Evolutionary conservation across 2,113 vertebrate species (phyloP), one percentile per base, ranked within the genome.

Genomic region (Zapus hudsonius): DNA sequence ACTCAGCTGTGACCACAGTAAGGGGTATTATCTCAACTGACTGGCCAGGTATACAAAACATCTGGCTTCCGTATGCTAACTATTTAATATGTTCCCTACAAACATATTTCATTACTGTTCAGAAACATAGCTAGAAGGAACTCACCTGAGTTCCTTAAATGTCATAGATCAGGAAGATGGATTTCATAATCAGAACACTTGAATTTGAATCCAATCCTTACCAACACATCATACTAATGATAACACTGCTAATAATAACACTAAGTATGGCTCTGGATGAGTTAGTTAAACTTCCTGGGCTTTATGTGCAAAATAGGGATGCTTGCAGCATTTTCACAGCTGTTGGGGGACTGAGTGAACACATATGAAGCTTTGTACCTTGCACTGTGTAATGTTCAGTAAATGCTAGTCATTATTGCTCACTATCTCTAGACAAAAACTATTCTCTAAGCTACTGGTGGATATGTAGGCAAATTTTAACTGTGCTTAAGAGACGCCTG

Each of bases 201-300:
- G 27, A 76, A 81, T 87, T 70, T 89, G 59, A 93, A 89, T 78
- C 59, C 25, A 84, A 84, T 70, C 36, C 11, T 84, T 57, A 89
- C 25, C 23, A 61, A 5, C 25, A 79, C 11, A 61, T 61, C 7
- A 47, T 47, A 47, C 7, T 47, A 8, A 47, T 47, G 12, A 47
- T 47, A 52, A 52, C 16, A 52, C 11, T 7, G 11, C 7, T 52
- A 52, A 20, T 63, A 93, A 92, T 1, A 73, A 84, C 59, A 84
- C 33, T 87, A 91, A 86, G 31, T 81, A 59, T 40, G 52, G 59
- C 5, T 40, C 23, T 66, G 33, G 57, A 89, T n/a, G 42, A 84
- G 42, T 72, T 74, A 84, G 13, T 89, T 69, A 79, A 85, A 7
- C 61, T 90, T 38, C 61, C 44, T 15, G 90, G 44, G 25, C 23